Evolutionary conservation across 2,888 invertebrate species (phyloP), one percentile per base, ranked within the genome.

Genomic region (Drosophila subquinaria): DNA sequence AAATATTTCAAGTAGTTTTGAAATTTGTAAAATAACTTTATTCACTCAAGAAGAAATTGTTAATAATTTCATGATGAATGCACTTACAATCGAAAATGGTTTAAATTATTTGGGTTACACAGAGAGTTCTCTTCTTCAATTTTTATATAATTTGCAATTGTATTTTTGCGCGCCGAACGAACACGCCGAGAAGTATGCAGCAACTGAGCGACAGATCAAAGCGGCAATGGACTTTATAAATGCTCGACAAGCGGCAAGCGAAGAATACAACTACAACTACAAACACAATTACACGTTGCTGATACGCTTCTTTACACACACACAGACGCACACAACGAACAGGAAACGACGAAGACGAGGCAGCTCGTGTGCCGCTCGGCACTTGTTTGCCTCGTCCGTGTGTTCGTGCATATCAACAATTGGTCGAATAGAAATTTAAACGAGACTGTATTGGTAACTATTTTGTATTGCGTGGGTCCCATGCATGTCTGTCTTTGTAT

Each of bases 191-290:
- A 89, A 82, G 85, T 90, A 82, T 90, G 88, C 89, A 91, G 89
- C 90, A 91, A 91, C 91, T 91, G 87, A 90, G 78, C 80, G 81
- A 83, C 83, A 87, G 92, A 91, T 91, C 91, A 84, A 78, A 87
- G 79, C 76, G 73, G 75, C 81, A 73, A 79, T 78, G 83, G 83
- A 77, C 88, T 86, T 91, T 92, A 83, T 88, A 89, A 88, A 73
- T 60, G 76, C 73, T 73, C 56, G 27, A 56, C 64, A 30, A 33
- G 42, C 63, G 47, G 64, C 60, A n/a, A 57, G 51, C 60, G 79
- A 73, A 72, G 73, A 78, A 70, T 48, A 67, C 63, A 64, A 53
- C 13, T n/a, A 59, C 53, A 42, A 23, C 13, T 17, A 59, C 53
- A 42, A 30, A 1, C 33, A 52, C 60, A 67, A 36, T 43, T 6